Base-by-base conservation (phyloP, 2,797 vertebrate genomes). In the Hyperoplus lanceolatus region DNA sequence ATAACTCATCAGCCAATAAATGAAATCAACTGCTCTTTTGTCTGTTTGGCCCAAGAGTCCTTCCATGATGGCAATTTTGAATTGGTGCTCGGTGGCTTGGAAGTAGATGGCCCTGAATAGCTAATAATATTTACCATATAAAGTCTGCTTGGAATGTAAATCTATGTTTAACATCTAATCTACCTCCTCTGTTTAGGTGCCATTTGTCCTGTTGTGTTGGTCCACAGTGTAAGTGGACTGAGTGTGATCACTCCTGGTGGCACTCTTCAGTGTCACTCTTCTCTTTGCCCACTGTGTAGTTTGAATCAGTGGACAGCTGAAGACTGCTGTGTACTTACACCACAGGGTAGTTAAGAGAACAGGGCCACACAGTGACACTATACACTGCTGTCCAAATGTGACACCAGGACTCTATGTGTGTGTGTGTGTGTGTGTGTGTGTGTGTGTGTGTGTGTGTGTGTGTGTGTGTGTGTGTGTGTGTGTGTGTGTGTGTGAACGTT, bases 241-340 rank as follows among this genome's bases (percentile, higher is more conserved):
- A 90, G 83, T 73, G 69, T 75, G 72, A 88, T 86, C 83, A 81
- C 80, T 81, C 80, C 85, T 87, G 75, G 84, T 86, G 83, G 84
- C 66, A 87, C 55, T 57, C 72, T 89, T 89, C 82, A 81, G 75
- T 88, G 82, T 76, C 77, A 70, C 87, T 83, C 82, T 87, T 80
- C 78, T 84, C 75, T 90, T 84, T 72, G 86, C 84, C 79, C 72
- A 73, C 85, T 87, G 82, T 90, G 79, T 85, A 91, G 82, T 85
- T 94, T 81, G 95, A 95, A 95, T 95, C 70, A 77, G 82, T 77
- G 90, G 89, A 90, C 94, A 94, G 93, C 91, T 90, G 92, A 86
- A 93, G 75, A 60, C 87, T 85, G 65, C 86, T 89, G 90, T 93
- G 90, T 90, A 88, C 88, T 92, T 81, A 85, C 92, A 87, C 94